Evolutionary conservation across 2,113 vertebrate genomes (phyloP), one percentile per base, ranked within the genome.

Genomic region (Carassius carassius): DNA sequence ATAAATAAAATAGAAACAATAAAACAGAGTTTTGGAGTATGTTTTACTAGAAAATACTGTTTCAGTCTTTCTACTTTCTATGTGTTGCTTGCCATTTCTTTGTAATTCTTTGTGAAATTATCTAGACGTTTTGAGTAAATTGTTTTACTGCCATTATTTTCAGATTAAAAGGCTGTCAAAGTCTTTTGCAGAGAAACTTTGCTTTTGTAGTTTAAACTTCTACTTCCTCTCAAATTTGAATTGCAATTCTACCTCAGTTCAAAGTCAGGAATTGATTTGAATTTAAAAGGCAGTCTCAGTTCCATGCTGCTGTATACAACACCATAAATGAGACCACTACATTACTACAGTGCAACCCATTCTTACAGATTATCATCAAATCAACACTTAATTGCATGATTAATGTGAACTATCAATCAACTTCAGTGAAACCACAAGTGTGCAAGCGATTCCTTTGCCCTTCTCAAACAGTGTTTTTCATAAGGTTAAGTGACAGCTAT

Each of bases 401-500:
- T 75, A 75, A 51, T 73, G 16, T 49, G 2, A 25, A 44, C 58
- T 54, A 11, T 70, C 79, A 69, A 54, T 81, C 63, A 81, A 32
- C 63, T 51, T 81, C 63, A 37, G 63, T n/a, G 23, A 67, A 32
- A 67, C 37, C 60, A 67, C n/a, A 51, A 51, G 32, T 7, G 10
- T 72, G 23, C 65, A 2, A 44, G 32, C 51, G 51, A 62, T 51
- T 47, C 60, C 74, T 21, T 79, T 10, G 14, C 25, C 63, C 63
- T 54, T 81, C 79, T 79, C 58, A 63, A 63, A 78, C 73, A n/a
- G 67, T 70, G 51, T 67, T 41, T 83, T 86, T 80, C 73, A 84
- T 81, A 73, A 85, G 74, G 77, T 47, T 86, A 77, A 85, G 72
- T 88, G 74, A 82, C 78, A 86, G 81, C 58, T 81, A 84, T 83